Evolutionary conservation across 2,113 vertebrate genomes (phyloP).

Genomic region (Marcusenius ussheri): DNA sequence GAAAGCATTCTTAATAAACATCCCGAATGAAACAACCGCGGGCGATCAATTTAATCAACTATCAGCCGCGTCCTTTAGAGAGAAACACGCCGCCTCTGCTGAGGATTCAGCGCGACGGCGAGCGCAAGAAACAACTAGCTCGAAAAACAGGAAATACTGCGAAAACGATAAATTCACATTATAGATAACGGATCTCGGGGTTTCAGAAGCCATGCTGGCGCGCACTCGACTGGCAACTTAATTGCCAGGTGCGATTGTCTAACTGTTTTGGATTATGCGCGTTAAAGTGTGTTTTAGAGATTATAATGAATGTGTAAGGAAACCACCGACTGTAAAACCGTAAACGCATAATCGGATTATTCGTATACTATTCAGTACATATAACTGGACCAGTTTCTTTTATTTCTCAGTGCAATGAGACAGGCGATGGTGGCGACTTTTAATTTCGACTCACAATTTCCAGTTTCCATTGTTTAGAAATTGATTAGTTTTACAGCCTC

Average conservation of each 20-base stretch:
- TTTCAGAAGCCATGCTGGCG: not conserved
- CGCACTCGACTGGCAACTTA: not conserved
- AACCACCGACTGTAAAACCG: not conserved
- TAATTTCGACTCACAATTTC: not conserved
- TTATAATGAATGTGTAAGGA: not conserved
- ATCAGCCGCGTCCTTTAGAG: not conserved
- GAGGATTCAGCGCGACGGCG: not conserved
- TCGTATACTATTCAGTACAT: not conserved
- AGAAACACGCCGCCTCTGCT: not conserved
- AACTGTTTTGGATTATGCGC: not conserved
- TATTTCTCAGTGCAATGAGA: not conserved
- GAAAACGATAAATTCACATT: not conserved
- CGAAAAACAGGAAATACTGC: not conserved
- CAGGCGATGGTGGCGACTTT: not conserved
- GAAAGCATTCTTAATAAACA: slow-evolving; percentile 43
- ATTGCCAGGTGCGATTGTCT: not conserved
- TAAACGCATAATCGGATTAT: not conserved
- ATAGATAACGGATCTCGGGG: not conserved
- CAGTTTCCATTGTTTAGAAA: not conserved
- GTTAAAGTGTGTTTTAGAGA: not conserved
- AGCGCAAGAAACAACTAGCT: not conserved
- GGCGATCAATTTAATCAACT: not conserved
- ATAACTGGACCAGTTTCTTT: not conserved
- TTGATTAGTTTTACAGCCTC: not conserved
- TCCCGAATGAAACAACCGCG: slow-evolving; percentile 23